Base-by-base conservation (phyloP, 2,888 invertebrate genomes). In the Drosophila sordidula region DNA sequence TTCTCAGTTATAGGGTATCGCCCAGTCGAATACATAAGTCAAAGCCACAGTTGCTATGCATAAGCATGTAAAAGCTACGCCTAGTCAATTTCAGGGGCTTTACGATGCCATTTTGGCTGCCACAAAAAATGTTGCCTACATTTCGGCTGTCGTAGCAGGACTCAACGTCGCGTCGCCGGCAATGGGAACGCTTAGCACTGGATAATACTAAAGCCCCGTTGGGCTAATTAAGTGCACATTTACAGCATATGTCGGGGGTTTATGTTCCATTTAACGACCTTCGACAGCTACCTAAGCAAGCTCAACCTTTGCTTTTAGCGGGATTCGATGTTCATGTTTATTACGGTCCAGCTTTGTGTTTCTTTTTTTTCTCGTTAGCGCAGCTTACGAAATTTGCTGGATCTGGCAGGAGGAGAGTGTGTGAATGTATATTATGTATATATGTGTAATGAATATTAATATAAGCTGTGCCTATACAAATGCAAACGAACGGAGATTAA, bases 171-270 rank as follows among this genome's bases (percentile, higher is more conserved):
- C 5, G 42, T 25, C 46, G 44, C 14, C 44, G 16, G 22, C n/a
- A 66, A 50, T 49, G 58, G 29, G 39, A 70, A 54, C 46, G 51
- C 45, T 49, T 39, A 18, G 49, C 50, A 57, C n/a, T 34, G 76
- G 47, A 70, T 75, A 67, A 59, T 46, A 29, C 50, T 6, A 36
- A 65, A 59, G 56, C 46, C 46, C 64, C 68, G 57, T 68, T 52
- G 76, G 34, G 61, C 79, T 85, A 81, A 82, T 82, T 82, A 82
- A 76, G 70, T 54, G 59, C 63, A 51, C 74, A 70, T 70, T 63
- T 67, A 56, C 55, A 64, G 61, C 77, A 70, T 70, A 59, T 79
- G 77, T 68, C 46, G 26, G 39, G 57, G 56, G 42, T 34, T 75
- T 71, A 75, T 75, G 67, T 64, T 54, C 55, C 64, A 71, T 75